Evolutionary conservation across 2,888 invertebrate genomes (phyloP).

Genomic region (Drosophila fungiperda): DNA sequence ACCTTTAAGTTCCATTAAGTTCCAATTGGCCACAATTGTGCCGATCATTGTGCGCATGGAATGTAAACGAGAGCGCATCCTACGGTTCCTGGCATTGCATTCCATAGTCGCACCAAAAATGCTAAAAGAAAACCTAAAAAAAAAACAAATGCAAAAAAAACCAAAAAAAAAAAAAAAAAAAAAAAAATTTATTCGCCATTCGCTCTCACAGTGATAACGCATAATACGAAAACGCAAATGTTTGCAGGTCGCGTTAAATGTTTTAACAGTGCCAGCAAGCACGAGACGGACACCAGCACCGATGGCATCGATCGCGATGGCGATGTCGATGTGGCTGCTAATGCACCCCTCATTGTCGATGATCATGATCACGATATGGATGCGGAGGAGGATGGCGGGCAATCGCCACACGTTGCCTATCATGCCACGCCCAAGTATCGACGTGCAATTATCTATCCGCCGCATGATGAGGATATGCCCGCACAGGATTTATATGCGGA

Average conservation of each 20-base stretch:
- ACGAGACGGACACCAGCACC: slow-evolving; percentile 59
- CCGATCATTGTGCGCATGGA: slow-evolving; percentile 69
- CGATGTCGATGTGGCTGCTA: slow-evolving; percentile 48
- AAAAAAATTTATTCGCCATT: slow-evolving; percentile 39
- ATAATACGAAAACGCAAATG: slow-evolving; percentile 83
- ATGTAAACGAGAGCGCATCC: slow-evolving; percentile 60
- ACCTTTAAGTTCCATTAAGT: slow-evolving; percentile 43
- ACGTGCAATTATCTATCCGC: slow-evolving; percentile 63
- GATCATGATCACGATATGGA: slow-evolving; percentile 57
- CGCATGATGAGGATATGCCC: slow-evolving; percentile 53
- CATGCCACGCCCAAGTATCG: slow-evolving; percentile 65
- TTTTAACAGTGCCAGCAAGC: slow-evolving; percentile 67
- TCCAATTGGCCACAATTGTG: slow-evolving; percentile 57
- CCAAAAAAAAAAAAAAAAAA: slow-evolving; percentile 4
- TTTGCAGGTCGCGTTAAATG: slow-evolving; percentile 83
- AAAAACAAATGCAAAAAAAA: slow-evolving; percentile 4
- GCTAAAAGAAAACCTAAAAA: slow-evolving; percentile 23
- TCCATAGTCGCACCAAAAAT: slow-evolving; percentile 39
- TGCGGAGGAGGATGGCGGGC: slow-evolving; percentile 42
- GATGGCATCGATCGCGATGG: slow-evolving; percentile 27
- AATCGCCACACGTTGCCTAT: slow-evolving; percentile 29
- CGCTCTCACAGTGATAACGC: slow-evolving; percentile 76
- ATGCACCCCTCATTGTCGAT: slow-evolving; percentile 27
- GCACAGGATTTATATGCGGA: slow-evolving; percentile 61
- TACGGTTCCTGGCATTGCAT: slow-evolving; percentile 38